A percentile compares a stretch with the other conserved stretches of the same genome.
Conservation (phyloP, 2,113 vertebrate genomes). For the Lonchura striata region DNA sequence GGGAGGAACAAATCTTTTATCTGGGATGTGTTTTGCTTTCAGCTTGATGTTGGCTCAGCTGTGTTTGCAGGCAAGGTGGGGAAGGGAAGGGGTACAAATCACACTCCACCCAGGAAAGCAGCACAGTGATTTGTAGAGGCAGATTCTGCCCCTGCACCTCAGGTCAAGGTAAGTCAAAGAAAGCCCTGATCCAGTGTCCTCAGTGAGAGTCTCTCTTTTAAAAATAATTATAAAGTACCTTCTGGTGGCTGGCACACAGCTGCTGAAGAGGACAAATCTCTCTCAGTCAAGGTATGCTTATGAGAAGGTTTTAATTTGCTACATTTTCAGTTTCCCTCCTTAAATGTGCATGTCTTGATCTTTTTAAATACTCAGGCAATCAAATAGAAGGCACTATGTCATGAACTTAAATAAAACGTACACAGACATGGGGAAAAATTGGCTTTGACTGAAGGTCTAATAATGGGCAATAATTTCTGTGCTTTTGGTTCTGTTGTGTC, state of each 20-base stretch:
- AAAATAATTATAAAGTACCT: neutral
- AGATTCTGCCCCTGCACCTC: neutral
- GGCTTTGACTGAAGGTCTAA: neutral
- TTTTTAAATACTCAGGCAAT: neutral
- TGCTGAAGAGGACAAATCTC: neutral
- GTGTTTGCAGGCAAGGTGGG: neutral
- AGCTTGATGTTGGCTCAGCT: neutral
- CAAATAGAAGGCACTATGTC: neutral
- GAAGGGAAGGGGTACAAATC: neutral
- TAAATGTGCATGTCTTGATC: neutral
- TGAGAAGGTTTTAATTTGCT: neutral
- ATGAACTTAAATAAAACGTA: fast-evolving
- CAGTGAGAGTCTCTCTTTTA: neutral
- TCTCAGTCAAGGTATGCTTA: neutral
- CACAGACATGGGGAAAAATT: neutral
- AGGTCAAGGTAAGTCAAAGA: neutral
- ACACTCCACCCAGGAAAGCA: neutral
- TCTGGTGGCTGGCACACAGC: neutral
- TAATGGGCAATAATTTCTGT: neutral
- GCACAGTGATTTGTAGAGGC: neutral
- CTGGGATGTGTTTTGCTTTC: neutral
- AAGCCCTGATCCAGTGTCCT: neutral
- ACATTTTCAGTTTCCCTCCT: neutral
- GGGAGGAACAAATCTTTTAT: neutral
- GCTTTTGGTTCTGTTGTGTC: neutral